Evolutionary conservation across 2,888 invertebrate genomes (phyloP), one percentile per base, ranked within the genome.

Genomic region (Eledone cirrhosa): DNA sequence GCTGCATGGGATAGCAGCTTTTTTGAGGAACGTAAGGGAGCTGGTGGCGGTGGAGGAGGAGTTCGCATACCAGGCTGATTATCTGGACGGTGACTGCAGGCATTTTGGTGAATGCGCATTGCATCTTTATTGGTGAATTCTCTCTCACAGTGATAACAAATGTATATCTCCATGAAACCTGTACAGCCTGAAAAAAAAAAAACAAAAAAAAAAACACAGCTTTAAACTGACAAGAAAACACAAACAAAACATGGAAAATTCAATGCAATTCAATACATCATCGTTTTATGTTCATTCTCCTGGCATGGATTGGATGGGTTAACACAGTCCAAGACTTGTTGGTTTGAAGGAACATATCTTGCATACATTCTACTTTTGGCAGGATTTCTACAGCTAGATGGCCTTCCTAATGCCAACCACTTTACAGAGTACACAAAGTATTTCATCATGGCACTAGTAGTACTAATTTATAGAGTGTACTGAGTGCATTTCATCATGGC

Each of bases 111-210:
- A 27, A 79, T 77, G 27, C 85, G 81, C 82, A 89, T 84, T 22
- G 80, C 81, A 14, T 82, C 82, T 72, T 84, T 84, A 77, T 83
- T 82, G 8, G 82, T 41, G 77, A 88, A 89, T 80, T 89, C 88
- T 48, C 85, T 84, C 67, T 87, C 87, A 83, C 89, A 89, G 82
- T 85, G 87, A 82, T 82, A 89, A 79, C 89, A 89, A 48, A 88
- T 85, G 80, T 85, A 88, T 31, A 89, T 85, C 79, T 87, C 87
- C 33, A 87, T 81, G 77, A 83, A 83, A 81, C 63, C 80, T 79
- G 29, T 76, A 78, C 77, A 80, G 67, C 67, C 78, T 81, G 82
- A 79, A 67, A 80, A 82, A 47, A 41, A 69, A 72, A 41, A 4
- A 41, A 8, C 0, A 27, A 27, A 22, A 72, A 29, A 72, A 5